Evolutionary conservation across 2,888 invertebrate species (phyloP).

Genomic region (Meta bourneti): DNA sequence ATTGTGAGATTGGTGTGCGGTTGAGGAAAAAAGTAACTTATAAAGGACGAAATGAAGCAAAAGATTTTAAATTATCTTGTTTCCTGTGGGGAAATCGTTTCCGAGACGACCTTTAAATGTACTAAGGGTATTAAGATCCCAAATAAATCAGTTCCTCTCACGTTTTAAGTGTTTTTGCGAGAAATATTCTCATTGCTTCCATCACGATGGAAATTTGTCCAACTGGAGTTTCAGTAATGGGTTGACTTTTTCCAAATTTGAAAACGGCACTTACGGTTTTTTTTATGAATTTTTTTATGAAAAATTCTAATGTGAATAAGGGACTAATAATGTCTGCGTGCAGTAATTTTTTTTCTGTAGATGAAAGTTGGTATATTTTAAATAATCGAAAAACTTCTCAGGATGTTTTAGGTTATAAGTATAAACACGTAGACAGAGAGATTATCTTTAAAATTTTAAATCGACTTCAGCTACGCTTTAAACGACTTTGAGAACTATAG

Average conservation of each 20-base stretch:
- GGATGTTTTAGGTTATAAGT: too few species aligned
- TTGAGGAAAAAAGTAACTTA: constrained; percentile 13
- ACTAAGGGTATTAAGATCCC: constrained; percentile 10
- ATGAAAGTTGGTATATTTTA: too few species aligned
- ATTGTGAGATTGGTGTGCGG: neutral
- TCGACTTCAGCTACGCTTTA: too few species aligned
- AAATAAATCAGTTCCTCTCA: constrained; percentile 16
- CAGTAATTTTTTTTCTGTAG: neutral
- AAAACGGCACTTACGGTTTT: neutral
- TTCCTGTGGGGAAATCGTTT: neutral
- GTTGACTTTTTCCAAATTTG: neutral
- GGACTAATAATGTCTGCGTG: neutral
- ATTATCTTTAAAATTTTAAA: too few species aligned
- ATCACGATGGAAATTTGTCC: neutral
- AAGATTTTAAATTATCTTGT: neutral
- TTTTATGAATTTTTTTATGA: neutral
- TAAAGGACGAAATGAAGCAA: constrained; percentile 5
- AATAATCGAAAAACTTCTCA: too few species aligned
- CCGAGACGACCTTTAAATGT: neutral
- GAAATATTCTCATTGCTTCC: neutral
- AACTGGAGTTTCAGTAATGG: neutral
- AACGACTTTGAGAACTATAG: too few species aligned
- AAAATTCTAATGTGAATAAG: neutral
- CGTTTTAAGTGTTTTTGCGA: neutral
- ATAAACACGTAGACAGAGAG: too few species aligned